These are phyloP conservation scores for Indicator indicator DNA, from an alignment of 2,113 vertebrate species.

Conservation along the genomic window DNA sequence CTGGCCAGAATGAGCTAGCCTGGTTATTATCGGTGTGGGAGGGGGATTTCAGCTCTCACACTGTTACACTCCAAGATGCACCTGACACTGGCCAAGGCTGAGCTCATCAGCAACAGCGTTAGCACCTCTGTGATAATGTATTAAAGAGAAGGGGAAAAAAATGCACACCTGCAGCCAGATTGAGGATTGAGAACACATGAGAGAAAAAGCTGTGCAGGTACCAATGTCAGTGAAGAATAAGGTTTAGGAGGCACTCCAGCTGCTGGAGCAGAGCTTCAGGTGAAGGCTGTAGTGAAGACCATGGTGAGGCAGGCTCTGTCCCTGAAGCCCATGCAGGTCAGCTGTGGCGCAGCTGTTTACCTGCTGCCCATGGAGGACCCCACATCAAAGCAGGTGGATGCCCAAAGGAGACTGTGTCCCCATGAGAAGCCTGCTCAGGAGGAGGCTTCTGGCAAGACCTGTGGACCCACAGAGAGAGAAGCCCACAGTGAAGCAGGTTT, in stretches of 20 bases:
- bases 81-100: fast-evolving
- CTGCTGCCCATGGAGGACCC: background rate
- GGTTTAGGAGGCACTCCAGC: background rate
- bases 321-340: background rate
- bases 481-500: background rate
- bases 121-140: background rate
- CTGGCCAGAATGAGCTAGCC: no score
- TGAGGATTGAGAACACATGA: background rate
- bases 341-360: background rate
- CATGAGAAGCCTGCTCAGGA: background rate
- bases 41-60: no score
- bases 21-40: no score
- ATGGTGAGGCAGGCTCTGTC: background rate
- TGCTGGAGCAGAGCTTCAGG: background rate
- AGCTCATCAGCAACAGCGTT: fast-evolving
- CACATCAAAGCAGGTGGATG: background rate
- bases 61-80: no score
- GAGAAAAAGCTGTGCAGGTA: background rate
- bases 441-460: no score
- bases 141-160: background rate
- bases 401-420: background rate
- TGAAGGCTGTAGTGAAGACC: background rate
- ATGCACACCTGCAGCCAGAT: background rate
- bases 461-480: background rate
- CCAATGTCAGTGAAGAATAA: background rate